Conservation (phyloP, 2,113 vertebrate genomes). For the Phasianus colchicus region DNA sequence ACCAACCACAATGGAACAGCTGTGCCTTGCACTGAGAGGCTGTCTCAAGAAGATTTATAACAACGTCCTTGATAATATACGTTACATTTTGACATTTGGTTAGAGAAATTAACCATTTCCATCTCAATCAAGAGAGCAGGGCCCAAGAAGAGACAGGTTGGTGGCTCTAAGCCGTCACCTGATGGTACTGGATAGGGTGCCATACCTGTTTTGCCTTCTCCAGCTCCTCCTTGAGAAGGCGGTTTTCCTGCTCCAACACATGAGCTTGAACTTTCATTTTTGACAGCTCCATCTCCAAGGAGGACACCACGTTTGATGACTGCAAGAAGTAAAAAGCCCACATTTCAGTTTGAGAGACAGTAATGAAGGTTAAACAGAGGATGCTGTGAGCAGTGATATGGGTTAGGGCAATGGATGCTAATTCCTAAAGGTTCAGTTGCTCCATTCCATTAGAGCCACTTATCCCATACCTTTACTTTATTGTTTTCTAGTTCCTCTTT, state of each 20-base stretch:
- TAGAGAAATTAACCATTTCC: neutral
- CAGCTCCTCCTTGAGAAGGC: slow-evolving; percentile 82
- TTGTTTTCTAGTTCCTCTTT: slow-evolving; percentile 76
- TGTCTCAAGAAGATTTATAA: neutral
- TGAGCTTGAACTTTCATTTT: slow-evolving; percentile 79
- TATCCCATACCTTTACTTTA: slow-evolving; percentile 66
- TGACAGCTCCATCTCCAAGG: slow-evolving; percentile 85
- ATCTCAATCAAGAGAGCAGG: neutral
- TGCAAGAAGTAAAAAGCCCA: neutral
- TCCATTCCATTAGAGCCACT: accelerated
- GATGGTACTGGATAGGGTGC: neutral
- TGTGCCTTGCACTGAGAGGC: neutral
- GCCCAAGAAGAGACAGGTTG: neutral
- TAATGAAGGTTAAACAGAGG: neutral
- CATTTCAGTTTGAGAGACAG: neutral
- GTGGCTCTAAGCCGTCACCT: neutral
- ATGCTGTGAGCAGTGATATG: neutral
- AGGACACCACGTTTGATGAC: slow-evolving; percentile 78
- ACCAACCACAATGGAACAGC: neutral
- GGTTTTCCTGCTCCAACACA: slow-evolving; percentile 83
- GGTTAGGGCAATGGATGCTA: neutral
- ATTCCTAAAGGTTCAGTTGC: accelerated
- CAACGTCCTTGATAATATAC: neutral
- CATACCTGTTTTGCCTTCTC: slow-evolving; percentile 76
- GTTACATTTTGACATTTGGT: neutral